Evolutionary conservation across 2,113 vertebrate species (phyloP).

Genomic region (Indri indri): DNA sequence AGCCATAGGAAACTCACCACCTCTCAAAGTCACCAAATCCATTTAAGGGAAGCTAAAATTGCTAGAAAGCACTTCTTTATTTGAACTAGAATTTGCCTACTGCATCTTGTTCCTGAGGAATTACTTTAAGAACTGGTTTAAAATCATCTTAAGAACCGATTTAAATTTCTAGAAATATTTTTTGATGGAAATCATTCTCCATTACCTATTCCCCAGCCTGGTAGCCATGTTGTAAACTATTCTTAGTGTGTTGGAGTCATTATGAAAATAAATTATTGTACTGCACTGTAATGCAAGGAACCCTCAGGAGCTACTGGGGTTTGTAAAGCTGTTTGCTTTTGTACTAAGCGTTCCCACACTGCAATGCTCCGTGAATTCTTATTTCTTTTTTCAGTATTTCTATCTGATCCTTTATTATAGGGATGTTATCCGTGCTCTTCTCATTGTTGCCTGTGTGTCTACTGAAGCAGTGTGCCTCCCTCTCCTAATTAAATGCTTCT

Average conservation of each 20-base stretch:
- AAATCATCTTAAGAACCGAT: not conserved
- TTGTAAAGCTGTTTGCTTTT: not conserved
- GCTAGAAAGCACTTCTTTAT: not conserved
- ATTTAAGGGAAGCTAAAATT: not conserved
- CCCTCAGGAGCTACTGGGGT: not conserved
- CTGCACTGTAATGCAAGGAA: not conserved
- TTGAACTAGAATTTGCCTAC: not conserved
- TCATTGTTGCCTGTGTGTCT: not conserved
- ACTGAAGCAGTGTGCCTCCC: not conserved
- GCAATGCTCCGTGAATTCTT: not conserved
- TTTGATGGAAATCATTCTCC: not conserved
- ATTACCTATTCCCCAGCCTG: not conserved
- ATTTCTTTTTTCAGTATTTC: not conserved
- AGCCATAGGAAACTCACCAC: not conserved
- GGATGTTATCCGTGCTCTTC: not conserved
- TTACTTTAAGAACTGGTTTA: not conserved
- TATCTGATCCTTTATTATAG: not conserved
- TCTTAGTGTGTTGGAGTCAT: not conserved
- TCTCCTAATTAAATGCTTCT: slow-evolving; percentile 10
- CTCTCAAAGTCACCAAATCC: not conserved
- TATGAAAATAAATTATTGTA: not conserved
- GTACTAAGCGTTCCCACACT: not conserved
- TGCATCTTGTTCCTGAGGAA: not conserved
- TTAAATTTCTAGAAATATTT: slow-evolving; percentile 2
- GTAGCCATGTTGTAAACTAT: not conserved